Base-by-base conservation (phyloP, 1,140 invertebrate genomes). In the Hylyphantes graminicola region DNA sequence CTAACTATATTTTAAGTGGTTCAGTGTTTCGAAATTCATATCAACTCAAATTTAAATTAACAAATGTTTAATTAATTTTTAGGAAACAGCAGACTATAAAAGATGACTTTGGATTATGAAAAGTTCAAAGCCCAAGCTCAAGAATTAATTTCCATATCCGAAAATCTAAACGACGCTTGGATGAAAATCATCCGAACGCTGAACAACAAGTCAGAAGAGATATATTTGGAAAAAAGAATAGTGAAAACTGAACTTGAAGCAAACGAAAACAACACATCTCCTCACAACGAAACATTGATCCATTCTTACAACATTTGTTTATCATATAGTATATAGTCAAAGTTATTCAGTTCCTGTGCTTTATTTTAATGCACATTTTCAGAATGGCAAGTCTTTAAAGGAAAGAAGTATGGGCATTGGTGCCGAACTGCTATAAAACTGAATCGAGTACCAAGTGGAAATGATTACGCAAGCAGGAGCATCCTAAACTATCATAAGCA, bases 341-440 rank as follows among this genome's bases (percentile, higher is more conserved):
- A 92, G 91, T 86, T 92, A 92, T 86, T 85, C 88, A 63, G 92
- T 93, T 8, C 92, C 92, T 55, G 90, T 92, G 7, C 87, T 93
- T 19, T 92, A 91, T 86, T 92, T 92, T 85, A 92, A 92, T 87
- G 90, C 89, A 48, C 92, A 90, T 89, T 89, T 89, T 88, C 88
- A 89, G 88, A 89, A 88, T 88, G 88, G 89, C 51, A 86, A 87
- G 79, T 89, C 87, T 87, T 87, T 87, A 85, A 88, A 15, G 88
- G 85, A 89, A 88, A 76, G 90, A 87, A 88, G 87, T 88, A 83
- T 92, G 85, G 91, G 65, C 89, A 35, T 5, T 12, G 15, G 53
- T 85, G n/a, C 83, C 75, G n/a, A 63, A 78, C 2, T 74, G 74
- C 7, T 80, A 64, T 51, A 21, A 70, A 61, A 72, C 17, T 19